Conservation (phyloP, 2,113 vertebrate species). For the Peromyscus californicus region DNA sequence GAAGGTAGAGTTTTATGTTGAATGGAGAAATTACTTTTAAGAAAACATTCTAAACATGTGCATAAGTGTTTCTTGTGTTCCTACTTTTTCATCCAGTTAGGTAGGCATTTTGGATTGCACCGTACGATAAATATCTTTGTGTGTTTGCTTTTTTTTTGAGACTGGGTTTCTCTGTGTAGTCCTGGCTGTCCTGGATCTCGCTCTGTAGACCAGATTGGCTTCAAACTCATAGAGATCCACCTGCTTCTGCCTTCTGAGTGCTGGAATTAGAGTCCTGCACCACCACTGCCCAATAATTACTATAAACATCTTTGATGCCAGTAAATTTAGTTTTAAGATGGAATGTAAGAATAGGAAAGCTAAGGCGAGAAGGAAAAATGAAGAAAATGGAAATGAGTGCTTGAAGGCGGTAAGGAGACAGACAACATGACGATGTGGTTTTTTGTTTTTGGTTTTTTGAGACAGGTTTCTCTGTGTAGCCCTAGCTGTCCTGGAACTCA, state of each 20-base stretch:
- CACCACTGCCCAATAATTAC: too few species aligned
- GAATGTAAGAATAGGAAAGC: not conserved
- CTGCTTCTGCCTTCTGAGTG: too few species aligned
- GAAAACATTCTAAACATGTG: not conserved
- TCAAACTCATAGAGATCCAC: too few species aligned
- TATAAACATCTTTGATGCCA: not conserved
- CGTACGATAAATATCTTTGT: too few species aligned
- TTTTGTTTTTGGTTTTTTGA: not conserved
- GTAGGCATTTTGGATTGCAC: not conserved
- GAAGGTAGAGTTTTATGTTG: slow-evolving; percentile 5
- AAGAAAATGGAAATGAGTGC: not conserved
- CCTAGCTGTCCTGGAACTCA: too few species aligned
- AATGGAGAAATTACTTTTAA: not conserved
- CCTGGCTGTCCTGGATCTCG: too few species aligned
- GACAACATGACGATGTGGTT: not conserved
- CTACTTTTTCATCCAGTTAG: not conserved
- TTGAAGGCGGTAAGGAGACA: not conserved
- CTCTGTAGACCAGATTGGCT: not conserved
- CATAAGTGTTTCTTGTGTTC: not conserved
- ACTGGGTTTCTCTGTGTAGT: too few species aligned
- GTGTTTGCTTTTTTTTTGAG: too few species aligned
- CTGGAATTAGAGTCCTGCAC: too few species aligned
- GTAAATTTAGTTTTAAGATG: not conserved
- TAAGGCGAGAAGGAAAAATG: not conserved
- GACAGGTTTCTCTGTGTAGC: too few species aligned